Conservation (phyloP, 2,113 vertebrate species). For the Anoplopoma fimbria region DNA sequence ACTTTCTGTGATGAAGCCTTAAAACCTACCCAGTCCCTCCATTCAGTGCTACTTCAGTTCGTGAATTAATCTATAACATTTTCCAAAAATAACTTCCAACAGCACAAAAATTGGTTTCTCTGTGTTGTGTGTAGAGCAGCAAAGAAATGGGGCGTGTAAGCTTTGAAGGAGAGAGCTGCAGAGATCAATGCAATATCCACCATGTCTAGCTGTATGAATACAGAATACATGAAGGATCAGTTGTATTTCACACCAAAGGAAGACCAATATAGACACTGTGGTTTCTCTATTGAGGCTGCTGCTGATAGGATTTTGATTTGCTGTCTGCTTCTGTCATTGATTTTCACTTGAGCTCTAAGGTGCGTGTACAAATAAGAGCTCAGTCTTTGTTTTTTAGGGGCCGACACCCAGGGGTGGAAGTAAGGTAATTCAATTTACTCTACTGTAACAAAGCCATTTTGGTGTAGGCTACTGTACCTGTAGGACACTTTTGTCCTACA, state of each 20-base stretch:
- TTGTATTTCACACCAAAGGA: conserved; percentile 17
- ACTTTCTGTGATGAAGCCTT: not conserved
- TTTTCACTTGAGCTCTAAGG: conserved; percentile 8
- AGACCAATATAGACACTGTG: conserved; percentile 5
- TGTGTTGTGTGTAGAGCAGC: not conserved
- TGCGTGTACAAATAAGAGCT: not conserved
- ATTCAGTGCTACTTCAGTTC: not conserved
- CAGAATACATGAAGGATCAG: not conserved
- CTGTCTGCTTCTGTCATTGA: not conserved
- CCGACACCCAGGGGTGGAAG: not conserved
- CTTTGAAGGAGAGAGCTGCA: not conserved
- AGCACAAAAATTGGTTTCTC: not conserved
- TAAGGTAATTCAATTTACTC: not conserved
- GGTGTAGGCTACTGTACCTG: not conserved
- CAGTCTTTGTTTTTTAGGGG: not conserved
- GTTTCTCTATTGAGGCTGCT: conserved; percentile 5
- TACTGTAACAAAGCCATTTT: not conserved
- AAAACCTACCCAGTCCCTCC: not conserved
- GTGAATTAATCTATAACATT: not conserved
- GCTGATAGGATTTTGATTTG: not conserved
- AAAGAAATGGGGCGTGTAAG: too few species aligned
- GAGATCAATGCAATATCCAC: conserved; percentile 9
- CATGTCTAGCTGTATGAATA: conserved; percentile 2
- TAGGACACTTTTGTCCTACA: too few species aligned
- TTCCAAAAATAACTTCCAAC: not conserved